These are phyloP conservation scores for Megalurothrips usitatus DNA, from an alignment of 2,888 invertebrate genomes.

Conservation along the genomic window DNA sequence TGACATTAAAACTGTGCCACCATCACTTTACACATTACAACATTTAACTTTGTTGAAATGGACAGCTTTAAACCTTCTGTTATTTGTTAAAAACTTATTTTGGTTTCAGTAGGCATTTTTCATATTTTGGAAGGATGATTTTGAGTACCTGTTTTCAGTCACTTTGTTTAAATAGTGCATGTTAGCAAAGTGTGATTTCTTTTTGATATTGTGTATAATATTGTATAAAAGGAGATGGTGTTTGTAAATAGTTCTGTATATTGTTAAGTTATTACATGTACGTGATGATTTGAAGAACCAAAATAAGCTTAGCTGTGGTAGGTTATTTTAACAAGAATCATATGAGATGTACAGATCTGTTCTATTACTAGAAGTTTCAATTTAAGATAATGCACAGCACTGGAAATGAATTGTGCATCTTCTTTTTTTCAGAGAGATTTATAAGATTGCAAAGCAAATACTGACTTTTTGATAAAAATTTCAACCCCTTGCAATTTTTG, in stretches of 20 bases:
- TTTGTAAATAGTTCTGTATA: background rate
- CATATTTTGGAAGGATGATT: background rate
- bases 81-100: background rate
- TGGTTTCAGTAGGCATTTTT: background rate
- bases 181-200: background rate
- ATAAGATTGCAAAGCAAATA: background rate
- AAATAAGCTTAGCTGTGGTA: background rate
- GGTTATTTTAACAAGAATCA: background rate
- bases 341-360: background rate
- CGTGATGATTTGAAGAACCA: conserved; percentile 9
- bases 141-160: conserved; percentile 2
- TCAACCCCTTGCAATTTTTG: no score
- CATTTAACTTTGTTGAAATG: background rate
- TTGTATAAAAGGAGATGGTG: background rate
- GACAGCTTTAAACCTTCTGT: background rate
- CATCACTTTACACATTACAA: background rate
- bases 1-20: background rate
- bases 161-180: background rate
- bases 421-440: no score
- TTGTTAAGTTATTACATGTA: background rate
- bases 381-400: background rate
- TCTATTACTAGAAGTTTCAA: background rate
- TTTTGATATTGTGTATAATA: background rate
- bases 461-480: background rate
- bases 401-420: background rate